Percentiles rank a stretch among this genome's conserved stretches.
These are phyloP conservation scores for Dendrocincla fuliginosa DNA, from an alignment of 2,797 vertebrate genomes.

Conservation along the genomic window DNA sequence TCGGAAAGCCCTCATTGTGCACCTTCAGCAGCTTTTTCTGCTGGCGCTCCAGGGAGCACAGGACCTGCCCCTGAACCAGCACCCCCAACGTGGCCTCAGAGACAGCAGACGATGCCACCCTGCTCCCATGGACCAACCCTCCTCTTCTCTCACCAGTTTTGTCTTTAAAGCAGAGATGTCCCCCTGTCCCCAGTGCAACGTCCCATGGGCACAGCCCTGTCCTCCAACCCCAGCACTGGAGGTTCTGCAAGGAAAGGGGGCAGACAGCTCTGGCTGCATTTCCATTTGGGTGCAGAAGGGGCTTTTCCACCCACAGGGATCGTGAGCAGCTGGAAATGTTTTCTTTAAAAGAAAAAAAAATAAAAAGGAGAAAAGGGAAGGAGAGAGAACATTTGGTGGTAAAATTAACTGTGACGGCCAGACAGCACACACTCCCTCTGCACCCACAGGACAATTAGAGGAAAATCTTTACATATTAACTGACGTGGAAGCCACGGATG, in stretches of 20 bases:
- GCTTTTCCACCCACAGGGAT: neutral
- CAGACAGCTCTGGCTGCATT: neutral
- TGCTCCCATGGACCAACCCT: neutral
- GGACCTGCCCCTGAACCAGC: neutral
- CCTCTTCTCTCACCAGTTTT: neutral
- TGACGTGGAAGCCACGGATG: neutral
- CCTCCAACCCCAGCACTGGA: accelerated
- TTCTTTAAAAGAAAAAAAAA: neutral
- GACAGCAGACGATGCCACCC: accelerated
- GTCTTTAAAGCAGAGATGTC: neutral
- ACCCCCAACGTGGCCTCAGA: neutral
- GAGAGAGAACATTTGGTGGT: neutral
- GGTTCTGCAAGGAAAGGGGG: neutral
- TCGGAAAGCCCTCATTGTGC: neutral
- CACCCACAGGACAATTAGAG: slow-evolving; percentile 16
- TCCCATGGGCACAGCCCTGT: neutral
- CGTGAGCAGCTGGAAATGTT: neutral
- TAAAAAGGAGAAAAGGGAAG: neutral
- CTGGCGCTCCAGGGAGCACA: neutral
- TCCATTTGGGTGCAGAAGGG: neutral
- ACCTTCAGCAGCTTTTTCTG: slow-evolving; percentile 1
- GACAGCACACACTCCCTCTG: neutral
- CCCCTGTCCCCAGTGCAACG: neutral
- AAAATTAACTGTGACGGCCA: slow-evolving; percentile 16
- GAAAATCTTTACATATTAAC: slow-evolving; percentile 19